A percentile compares a stretch with the other conserved stretches of the same genome.
Evolutionary conservation across 2,888 invertebrate species (phyloP).

Genomic region (Rhyacophila evoluta): DNA sequence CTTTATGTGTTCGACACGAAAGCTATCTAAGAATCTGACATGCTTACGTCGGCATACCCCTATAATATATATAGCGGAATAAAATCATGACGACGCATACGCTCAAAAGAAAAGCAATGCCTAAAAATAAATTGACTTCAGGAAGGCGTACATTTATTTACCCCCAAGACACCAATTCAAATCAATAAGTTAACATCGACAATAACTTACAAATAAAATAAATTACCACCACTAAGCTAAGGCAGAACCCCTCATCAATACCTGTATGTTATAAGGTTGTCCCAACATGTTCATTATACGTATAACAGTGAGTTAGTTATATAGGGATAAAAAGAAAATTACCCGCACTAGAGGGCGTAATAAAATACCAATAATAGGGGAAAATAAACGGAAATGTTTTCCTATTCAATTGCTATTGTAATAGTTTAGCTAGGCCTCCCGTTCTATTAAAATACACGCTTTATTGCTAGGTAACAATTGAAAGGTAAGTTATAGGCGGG

Average conservation of each 20-base stretch:
- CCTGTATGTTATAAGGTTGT: not conserved
- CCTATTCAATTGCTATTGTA: not conserved
- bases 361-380: not conserved
- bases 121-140: no score
- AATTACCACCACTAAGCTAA: no score
- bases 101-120: no score
- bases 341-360: not conserved
- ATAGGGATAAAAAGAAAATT: not conserved
- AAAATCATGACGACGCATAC: no score
- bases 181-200: no score
- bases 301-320: not conserved
- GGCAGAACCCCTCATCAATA: no score
- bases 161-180: no score
- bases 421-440: not conserved
- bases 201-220: no score
- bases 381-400: not conserved
- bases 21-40: not conserved
- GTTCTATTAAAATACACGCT: not conserved
- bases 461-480: not conserved
- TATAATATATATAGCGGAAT: no score
- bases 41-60: not conserved
- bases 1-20: not conserved
- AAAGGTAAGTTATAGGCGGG: not conserved
- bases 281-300: not conserved
- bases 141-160: no score